Evolutionary conservation across 2,888 invertebrate species (phyloP), one percentile per base, ranked within the genome.

Genomic region (Tipula lateralis): DNA sequence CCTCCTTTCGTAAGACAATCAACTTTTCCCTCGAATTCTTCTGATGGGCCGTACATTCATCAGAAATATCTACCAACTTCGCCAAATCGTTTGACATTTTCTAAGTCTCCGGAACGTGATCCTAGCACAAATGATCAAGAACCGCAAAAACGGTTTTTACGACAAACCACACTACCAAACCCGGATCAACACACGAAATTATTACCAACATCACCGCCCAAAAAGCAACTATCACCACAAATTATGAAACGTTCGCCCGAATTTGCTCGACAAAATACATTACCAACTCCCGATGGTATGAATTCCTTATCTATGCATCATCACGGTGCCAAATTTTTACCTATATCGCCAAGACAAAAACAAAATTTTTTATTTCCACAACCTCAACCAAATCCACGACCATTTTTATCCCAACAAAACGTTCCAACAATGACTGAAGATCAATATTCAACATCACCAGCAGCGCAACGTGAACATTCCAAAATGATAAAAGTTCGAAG

Each of bases 401-500:
- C 88, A 85, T 90, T 90, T 86, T 87, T 90, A 1, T 90, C 90
- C 0, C 90, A 90, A 85, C 90, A 90, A 82, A 88, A 90, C 86
- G 89, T 90, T 39, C 90, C 90, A 9, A 87, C 89, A 0, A 88
- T 89, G 30, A 88, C 87, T 1, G 87, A 88, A 13, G 90, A 89
- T 29, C 90, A 90, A 29, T 89, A 90, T 85, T 88, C 89, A 0
- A 90, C 89, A 86, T 85, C 84, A 1, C 19, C 85, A 13, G 83
- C 83, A 9, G 24, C 83, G 13, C 85, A 66, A 29, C 87, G 89
- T 0, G 89, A 89, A 86, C 88, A 89, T 85, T 86, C 89, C 13
- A 90, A 90, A 87, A 90, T 90, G 90, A 90, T 90, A 32, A 90
- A 90, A 86, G 89, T 90, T 82, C 88, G 90, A 84, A 90, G 90